A percentile compares a stretch with the other conserved stretches of the same genome.
These are phyloP conservation scores for Xenopus tropicalis DNA, from an alignment of 2,113 vertebrate species.

Conservation along the genomic window DNA sequence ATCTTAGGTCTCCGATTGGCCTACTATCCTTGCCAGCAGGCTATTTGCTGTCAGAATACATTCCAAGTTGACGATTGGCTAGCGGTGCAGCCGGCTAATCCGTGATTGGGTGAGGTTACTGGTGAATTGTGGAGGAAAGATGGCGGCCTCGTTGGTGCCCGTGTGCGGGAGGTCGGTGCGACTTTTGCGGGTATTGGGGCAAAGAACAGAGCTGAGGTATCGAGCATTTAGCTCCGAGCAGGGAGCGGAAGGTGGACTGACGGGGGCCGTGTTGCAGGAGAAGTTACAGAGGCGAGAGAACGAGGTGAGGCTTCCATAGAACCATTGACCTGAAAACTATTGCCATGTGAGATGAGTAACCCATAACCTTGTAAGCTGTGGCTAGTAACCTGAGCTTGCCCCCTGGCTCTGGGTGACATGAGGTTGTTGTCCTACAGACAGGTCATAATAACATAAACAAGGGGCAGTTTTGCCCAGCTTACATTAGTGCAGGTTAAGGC, in stretches of 20 bases:
- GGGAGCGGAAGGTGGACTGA: conserved; percentile 25
- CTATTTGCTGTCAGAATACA: neutral
- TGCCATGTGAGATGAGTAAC: neutral
- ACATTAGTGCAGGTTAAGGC: too few relatives aligned
- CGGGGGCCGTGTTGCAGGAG: conserved; percentile 39
- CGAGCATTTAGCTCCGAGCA: neutral
- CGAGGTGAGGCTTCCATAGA: neutral
- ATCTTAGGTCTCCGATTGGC: neutral
- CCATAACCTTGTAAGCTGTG: neutral
- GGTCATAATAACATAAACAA: too few relatives aligned
- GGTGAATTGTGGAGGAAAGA: conserved; percentile 20
- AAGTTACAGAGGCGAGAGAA: conserved; percentile 29
- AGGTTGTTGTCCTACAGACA: too few relatives aligned
- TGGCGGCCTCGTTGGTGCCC: conserved; percentile 45
- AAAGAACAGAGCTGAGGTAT: neutral
- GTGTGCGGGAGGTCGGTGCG: conserved; percentile 29
- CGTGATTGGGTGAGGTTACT: conserved; percentile 16
- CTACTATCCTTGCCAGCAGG: neutral
- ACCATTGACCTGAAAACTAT: neutral
- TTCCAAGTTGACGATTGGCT: neutral
- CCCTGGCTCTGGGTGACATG: neutral
- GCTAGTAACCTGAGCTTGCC: neutral
- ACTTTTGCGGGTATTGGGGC: neutral
- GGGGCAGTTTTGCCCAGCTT: too few relatives aligned
- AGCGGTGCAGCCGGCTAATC: neutral